Percentiles rank a stretch among this genome's conserved stretches.
phyloP scores from a whole-genome alignment of 2,113 vertebrate species.

The Rhinichthys klamathensis region DNA sequence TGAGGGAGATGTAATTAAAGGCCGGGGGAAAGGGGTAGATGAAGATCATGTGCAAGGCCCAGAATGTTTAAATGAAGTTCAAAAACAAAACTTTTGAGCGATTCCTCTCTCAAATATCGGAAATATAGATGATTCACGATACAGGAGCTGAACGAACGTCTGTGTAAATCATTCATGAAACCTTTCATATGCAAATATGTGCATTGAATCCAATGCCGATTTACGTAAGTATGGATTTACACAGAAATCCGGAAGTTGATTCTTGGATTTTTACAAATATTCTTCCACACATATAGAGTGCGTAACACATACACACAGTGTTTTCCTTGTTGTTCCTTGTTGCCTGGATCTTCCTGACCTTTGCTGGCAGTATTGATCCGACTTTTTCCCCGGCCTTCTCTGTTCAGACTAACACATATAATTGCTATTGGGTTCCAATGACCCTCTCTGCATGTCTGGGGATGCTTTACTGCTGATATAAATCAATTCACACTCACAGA shows the following conservation, averaged over 20 bases:
- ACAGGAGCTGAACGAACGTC: not conserved
- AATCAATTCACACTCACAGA: slow-evolving; percentile 84
- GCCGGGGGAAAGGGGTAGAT: slow-evolving; percentile 1
- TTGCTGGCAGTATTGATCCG: slow-evolving; percentile 78
- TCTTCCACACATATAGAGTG: slow-evolving; percentile 2
- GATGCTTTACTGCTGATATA: slow-evolving; percentile 77
- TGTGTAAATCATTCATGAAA: not conserved
- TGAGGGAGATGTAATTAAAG: slow-evolving; percentile 42
- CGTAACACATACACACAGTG: slow-evolving; percentile 12
- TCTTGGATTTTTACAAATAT: not conserved
- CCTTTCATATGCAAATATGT: not conserved
- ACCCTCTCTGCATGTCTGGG: slow-evolving; percentile 72
- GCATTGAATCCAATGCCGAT: not conserved
- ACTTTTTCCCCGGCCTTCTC: slow-evolving; percentile 75
- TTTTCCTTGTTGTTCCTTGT: slow-evolving; percentile 42
- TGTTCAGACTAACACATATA: slow-evolving; percentile 81
- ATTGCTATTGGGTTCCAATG: slow-evolving; percentile 81
- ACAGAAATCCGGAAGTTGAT: not conserved
- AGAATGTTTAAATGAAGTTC: slow-evolving; percentile 9
- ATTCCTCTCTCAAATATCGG: slow-evolving; percentile 3
- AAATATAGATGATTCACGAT: not conserved
- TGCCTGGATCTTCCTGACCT: slow-evolving; percentile 74
- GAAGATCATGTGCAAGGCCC: not conserved
- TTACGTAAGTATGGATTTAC: not conserved
- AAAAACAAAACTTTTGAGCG: slow-evolving; percentile 13